Percentiles rank a stretch among this genome's conserved stretches.
Conservation (phyloP, 2,113 vertebrate genomes). For the Alexandromys fortis region DNA sequence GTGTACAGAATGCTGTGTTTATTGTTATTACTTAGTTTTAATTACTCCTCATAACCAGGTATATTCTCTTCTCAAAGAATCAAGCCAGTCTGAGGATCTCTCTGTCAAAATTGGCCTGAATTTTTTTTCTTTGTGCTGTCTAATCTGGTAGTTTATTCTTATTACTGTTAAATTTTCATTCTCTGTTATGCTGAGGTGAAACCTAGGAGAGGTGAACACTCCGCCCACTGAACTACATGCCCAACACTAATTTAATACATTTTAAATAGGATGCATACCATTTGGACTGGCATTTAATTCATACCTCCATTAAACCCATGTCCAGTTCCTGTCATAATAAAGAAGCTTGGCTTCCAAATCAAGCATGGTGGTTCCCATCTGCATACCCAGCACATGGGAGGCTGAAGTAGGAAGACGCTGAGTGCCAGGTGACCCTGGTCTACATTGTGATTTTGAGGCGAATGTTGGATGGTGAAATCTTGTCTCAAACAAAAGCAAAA, state of each 20-base stretch:
- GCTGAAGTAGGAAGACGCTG: neutral
- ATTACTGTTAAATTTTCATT: neutral
- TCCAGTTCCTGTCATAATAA: neutral
- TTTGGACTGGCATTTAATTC: slow-evolving; percentile 13
- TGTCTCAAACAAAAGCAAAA: neutral
- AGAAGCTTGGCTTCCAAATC: neutral
- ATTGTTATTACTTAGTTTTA: neutral
- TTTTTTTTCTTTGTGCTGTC: neutral
- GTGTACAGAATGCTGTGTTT: neutral
- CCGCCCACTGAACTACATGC: neutral
- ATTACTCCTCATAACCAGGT: neutral
- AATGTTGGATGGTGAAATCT: neutral
- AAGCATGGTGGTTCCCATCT: neutral
- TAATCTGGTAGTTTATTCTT: neutral
- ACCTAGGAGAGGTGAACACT: neutral
- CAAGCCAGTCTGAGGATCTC: neutral
- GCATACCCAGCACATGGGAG: neutral
- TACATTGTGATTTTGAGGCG: neutral
- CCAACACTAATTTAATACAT: neutral
- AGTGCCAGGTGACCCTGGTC: neutral
- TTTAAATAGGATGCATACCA: neutral
- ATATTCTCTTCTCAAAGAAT: neutral
- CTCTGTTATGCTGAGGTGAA: neutral
- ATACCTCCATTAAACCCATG: neutral
- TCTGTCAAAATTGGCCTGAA: neutral